Evolutionary conservation across 2,113 vertebrate genomes (phyloP).

Genomic region (Anguilla japonica): DNA sequence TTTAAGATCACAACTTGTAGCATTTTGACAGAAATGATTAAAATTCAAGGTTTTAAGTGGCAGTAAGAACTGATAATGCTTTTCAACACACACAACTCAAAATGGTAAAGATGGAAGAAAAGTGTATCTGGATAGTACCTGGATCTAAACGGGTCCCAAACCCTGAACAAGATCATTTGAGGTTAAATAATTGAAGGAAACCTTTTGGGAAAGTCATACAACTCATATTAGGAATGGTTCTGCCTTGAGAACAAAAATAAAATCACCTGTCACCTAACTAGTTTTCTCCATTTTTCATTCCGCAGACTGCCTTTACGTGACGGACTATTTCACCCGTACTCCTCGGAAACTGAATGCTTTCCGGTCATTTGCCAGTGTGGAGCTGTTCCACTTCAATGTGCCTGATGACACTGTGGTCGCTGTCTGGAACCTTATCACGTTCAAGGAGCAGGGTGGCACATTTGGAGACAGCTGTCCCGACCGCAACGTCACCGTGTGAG

Average conservation of each 20-base stretch:
- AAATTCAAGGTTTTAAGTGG: too few species aligned
- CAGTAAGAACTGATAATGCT: too few species aligned
- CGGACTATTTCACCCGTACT: conserved; percentile 95
- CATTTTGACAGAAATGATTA: too few species aligned
- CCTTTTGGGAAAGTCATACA: conserved; percentile 41
- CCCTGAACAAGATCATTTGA: conserved; percentile 42
- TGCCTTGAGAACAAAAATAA: conserved; percentile 16
- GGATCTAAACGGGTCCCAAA: neutral
- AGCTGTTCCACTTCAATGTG: conserved; percentile 97
- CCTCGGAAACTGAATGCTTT: conserved; percentile 94
- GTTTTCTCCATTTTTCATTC: conserved; percentile 32
- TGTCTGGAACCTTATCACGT: conserved; percentile 98
- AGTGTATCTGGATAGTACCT: too few species aligned
- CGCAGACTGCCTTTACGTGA: conserved; percentile 90
- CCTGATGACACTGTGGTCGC: conserved; percentile 94
- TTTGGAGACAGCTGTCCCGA: conserved; percentile 95
- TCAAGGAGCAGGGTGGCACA: conserved; percentile 95
- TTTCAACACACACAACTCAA: too few species aligned
- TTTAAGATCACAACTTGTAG: too few species aligned
- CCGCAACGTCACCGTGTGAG: conserved; percentile 95
- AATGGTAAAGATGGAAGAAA: too few species aligned
- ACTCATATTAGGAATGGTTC: conserved; percentile 35
- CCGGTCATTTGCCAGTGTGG: conserved; percentile 93
- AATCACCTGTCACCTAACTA: conserved; percentile 26
- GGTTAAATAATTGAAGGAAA: conserved; percentile 44